phyloP scores from a whole-genome alignment of 2,888 invertebrate genomes.

The Nomada fucata region DNA sequence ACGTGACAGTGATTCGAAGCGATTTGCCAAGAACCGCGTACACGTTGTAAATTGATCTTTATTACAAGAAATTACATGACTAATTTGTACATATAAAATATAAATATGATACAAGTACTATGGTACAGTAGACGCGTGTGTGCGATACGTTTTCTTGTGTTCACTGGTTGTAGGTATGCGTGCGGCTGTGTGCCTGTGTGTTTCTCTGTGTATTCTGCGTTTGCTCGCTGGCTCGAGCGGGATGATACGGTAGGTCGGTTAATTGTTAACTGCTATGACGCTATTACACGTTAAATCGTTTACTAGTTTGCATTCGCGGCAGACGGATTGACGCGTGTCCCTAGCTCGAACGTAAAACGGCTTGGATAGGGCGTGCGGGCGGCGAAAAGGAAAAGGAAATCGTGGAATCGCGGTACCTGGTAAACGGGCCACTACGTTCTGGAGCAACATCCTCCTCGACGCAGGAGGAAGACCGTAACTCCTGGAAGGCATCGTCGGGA shows the following conservation, averaged over 20 bases:
- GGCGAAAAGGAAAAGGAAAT: not conserved
- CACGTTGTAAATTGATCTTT: constrained; percentile 83
- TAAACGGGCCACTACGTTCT: not conserved
- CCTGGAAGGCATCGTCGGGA: constrained; percentile 23
- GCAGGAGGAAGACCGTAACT: not conserved
- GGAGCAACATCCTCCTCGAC: not conserved
- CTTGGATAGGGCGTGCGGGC: not conserved
- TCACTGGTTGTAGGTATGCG: not conserved
- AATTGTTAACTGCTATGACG: constrained; percentile 57
- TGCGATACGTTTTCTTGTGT: constrained; percentile 30
- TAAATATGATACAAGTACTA: constrained; percentile 83
- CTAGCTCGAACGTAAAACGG: constrained; percentile 31
- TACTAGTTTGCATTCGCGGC: constrained; percentile 64
- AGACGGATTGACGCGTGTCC: constrained; percentile 71
- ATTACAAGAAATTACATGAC: constrained; percentile 84
- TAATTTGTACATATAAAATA: constrained; percentile 84
- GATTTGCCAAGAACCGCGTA: not conserved
- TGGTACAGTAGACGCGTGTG: constrained; percentile 80
- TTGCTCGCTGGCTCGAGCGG: constrained; percentile 52
- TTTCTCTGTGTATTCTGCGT: constrained; percentile 5
- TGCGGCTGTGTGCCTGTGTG: constrained; percentile 9
- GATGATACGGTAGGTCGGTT: constrained; percentile 68
- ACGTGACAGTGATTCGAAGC: not conserved
- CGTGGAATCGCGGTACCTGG: not conserved
- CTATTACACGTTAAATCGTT: constrained; percentile 60